Base-by-base conservation (phyloP, 2,888 invertebrate species). In the Steinernema hermaphroditum region DNA sequence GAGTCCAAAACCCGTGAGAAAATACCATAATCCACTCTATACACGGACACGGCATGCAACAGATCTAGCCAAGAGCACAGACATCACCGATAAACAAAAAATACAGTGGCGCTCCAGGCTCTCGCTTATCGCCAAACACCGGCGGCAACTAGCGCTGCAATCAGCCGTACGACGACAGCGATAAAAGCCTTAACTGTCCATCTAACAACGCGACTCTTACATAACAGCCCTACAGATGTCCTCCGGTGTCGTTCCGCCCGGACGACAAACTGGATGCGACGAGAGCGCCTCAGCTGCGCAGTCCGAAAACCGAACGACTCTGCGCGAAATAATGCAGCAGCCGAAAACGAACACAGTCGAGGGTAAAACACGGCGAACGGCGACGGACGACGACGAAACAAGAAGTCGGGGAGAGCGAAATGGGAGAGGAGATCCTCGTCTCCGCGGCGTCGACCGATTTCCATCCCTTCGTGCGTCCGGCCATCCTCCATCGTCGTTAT, bases 271-370 rank as follows among this genome's bases (percentile, higher is more conserved):
- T 46, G 46, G 46, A 6, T 46, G 46, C n/a, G 22, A 19, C 46
- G 46, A 46, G 9, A n/a, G 4, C 46, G 6, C n/a, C 22, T 19
- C 46, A 46, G 46, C 46, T 16, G 37, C 37, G 37, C n/a, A n/a
- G 12, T 37, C 37, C 37, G 37, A 37, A 37, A 37, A 37, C 37
- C 37, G 37, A 37, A 9, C 6, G 46, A 19, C 46, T 12, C 6
- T 16, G 46, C 46, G 46, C 46, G 46, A 46, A 46, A 46, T 46
- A 46, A 41, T 41, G 43, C 43, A 41, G 37, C 37, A 37, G 37
- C 37, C 4, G 46, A 46, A 46, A 46, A 46, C 46, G n/a, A 46
- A 46, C n/a, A 16, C 6, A 2, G 22, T 6, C 6, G 46, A 46
- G 46, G 46, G 46, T 46, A 19, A 46, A 46, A 46, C 46, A 46